A percentile compares a stretch with the other conserved stretches of the same genome.
phyloP scores from a whole-genome alignment of 1,140 invertebrate species.

The Brachionus rubens region DNA sequence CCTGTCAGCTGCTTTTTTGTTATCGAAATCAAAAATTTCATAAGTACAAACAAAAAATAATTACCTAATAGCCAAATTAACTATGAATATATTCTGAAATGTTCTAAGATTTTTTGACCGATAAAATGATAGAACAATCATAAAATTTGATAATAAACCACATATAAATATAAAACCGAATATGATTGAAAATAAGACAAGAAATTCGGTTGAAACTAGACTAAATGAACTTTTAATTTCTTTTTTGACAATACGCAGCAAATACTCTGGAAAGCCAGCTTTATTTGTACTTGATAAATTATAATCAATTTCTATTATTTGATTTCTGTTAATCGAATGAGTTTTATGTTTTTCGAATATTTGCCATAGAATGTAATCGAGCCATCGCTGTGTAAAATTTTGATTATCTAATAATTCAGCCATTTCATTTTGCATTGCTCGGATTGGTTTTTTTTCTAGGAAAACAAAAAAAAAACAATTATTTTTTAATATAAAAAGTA shows the following conservation, averaged over 20 bases:
- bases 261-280: neutral
- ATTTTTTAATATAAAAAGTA: neutral
- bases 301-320: constrained; percentile 26
- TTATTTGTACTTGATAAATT: neutral
- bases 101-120: constrained; percentile 79
- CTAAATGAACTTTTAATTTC: constrained; percentile 7
- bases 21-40: no score
- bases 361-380: neutral
- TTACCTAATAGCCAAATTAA: constrained; percentile 73
- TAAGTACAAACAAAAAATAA: neutral
- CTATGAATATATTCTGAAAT: constrained; percentile 87
- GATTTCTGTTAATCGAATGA: neutral
- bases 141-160: constrained; percentile 76
- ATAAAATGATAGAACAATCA: constrained; percentile 83
- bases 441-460: no score
- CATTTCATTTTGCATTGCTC: neutral
- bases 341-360: neutral
- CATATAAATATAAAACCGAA: constrained; percentile 56
- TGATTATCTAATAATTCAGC: neutral
- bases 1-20: no score
- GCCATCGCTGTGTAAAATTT: constrained; percentile 7
- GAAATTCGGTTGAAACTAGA: neutral
- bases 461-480: neutral
- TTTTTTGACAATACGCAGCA: neutral
- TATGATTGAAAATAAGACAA: neutral